Conservation (phyloP, 2,888 invertebrate species). For the Beris morrisii region DNA sequence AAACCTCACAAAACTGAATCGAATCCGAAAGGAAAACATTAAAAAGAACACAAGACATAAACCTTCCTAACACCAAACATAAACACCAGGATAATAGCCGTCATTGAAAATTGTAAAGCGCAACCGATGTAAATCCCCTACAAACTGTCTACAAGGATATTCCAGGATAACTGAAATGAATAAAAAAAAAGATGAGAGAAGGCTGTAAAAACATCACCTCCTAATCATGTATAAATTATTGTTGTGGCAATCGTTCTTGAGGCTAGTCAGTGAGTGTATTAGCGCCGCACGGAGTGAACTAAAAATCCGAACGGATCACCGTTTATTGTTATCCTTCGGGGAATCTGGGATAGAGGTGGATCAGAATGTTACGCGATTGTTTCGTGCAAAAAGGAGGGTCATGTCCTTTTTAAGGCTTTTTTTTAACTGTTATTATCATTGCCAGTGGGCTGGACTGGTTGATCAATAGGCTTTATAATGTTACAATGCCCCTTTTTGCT, state of each 20-base stretch:
- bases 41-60: constrained; percentile 22
- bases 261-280: constrained; percentile 11
- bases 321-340: not conserved
- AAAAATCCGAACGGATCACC: too few species aligned
- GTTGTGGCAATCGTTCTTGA: constrained; percentile 30
- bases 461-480: constrained; percentile 34
- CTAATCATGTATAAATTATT: constrained; percentile 41
- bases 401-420: not conserved
- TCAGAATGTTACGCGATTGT: not conserved
- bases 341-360: constrained; percentile 1
- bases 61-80: constrained; percentile 36
- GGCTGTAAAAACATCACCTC: constrained; percentile 41
- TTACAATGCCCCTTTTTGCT: constrained; percentile 5
- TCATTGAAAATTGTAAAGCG: constrained; percentile 26
- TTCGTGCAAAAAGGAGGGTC: constrained; percentile 24
- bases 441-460: constrained; percentile 40
- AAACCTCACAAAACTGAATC: constrained; percentile 7
- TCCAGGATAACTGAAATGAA: constrained; percentile 16
- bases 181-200: constrained; percentile 33
- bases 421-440: constrained; percentile 36
- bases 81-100: constrained; percentile 31
- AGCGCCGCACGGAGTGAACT: not conserved
- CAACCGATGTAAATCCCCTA: constrained; percentile 17
- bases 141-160: constrained; percentile 13
- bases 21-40: constrained; percentile 25